Evolutionary conservation across 2,113 vertebrate species (phyloP).

Genomic region (Polypterus senegalus): DNA sequence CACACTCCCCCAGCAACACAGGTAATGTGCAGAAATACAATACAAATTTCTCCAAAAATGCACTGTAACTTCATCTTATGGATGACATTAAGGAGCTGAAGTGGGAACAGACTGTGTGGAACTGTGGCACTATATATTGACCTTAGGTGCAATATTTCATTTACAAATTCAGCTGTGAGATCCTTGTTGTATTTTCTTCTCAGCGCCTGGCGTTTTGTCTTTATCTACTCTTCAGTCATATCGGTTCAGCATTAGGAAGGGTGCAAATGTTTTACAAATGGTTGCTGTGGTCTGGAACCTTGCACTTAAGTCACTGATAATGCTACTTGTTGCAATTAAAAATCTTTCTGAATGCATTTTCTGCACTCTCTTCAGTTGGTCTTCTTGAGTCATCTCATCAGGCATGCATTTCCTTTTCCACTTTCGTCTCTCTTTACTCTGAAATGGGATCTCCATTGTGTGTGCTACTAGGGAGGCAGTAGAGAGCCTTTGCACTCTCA

Average conservation of each 20-base stretch:
- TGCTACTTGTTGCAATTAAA: conserved; percentile 16
- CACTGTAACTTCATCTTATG: conserved; percentile 14
- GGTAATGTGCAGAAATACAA: conserved; percentile 9
- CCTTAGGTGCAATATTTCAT: conserved; percentile 9
- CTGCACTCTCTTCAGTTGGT: conserved; percentile 6
- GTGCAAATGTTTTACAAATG: conserved; percentile 16
- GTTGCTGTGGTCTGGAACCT: conserved; percentile 11
- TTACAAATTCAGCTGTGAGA: no score
- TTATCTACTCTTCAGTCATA: conserved; percentile 12
- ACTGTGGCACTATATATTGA: conserved; percentile 11
- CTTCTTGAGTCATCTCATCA: conserved; percentile 4
- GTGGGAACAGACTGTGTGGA: conserved; percentile 7
- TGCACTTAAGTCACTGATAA: conserved; percentile 13
- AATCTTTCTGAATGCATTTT: conserved; percentile 15
- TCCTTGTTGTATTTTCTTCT: conserved; percentile 7
- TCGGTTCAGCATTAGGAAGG: conserved; percentile 7
- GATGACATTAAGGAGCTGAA: conserved; percentile 15
- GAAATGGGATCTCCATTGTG: no score
- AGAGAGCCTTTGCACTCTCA: conserved; percentile 11
- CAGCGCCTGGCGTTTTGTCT: conserved; percentile 5
- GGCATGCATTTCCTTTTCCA: no score
- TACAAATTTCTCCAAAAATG: conserved; percentile 15
- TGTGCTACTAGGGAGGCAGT: conserved; percentile 17
- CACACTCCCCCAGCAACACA: not conserved
- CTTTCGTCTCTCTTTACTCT: no score